A percentile compares a stretch with the other conserved stretches of the same genome.
Conservation (phyloP, 2,113 vertebrate genomes). For the Gymnocephalus cernua region DNA sequence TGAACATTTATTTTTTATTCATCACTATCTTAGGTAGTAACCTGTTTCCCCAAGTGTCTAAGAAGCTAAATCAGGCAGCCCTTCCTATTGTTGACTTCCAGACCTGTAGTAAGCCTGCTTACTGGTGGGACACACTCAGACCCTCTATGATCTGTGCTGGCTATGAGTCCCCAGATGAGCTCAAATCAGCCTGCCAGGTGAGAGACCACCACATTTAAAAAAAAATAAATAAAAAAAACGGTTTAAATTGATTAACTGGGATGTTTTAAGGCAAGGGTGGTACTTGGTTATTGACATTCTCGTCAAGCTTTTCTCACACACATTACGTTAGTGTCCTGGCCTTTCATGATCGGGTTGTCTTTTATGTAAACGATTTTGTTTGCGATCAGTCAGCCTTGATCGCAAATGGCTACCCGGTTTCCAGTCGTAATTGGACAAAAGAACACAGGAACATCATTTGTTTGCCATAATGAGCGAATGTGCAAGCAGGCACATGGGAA, state of each 20-base stretch:
- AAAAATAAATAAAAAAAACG: neutral
- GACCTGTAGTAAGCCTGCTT: conserved; percentile 80
- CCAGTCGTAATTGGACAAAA: conserved; percentile 45
- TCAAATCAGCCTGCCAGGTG: conserved; percentile 83
- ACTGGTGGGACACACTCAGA: conserved; percentile 78
- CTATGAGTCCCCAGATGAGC: conserved; percentile 80
- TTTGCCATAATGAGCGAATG: conserved; percentile 27
- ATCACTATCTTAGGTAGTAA: conserved; percentile 56
- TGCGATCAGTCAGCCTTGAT: conserved; percentile 67
- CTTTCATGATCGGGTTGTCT: neutral
- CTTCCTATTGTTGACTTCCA: conserved; percentile 78
- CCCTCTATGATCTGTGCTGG: conserved; percentile 83
- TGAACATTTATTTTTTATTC: neutral
- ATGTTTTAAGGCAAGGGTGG: too few relatives aligned
- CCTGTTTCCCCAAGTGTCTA: conserved; percentile 62
- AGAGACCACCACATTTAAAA: neutral
- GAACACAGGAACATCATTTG: conserved; percentile 28
- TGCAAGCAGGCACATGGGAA: neutral
- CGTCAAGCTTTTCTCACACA: neutral
- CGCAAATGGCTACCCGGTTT: conserved; percentile 30
- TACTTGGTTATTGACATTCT: neutral
- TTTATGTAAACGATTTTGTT: conserved; percentile 67
- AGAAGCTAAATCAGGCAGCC: conserved; percentile 77
- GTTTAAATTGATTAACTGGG: neutral
- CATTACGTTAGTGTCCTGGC: conserved; percentile 28